Percentiles rank a stretch among this genome's conserved stretches.
phyloP scores from a whole-genome alignment of 2,113 vertebrate species.

The Tyrannus savana region DNA sequence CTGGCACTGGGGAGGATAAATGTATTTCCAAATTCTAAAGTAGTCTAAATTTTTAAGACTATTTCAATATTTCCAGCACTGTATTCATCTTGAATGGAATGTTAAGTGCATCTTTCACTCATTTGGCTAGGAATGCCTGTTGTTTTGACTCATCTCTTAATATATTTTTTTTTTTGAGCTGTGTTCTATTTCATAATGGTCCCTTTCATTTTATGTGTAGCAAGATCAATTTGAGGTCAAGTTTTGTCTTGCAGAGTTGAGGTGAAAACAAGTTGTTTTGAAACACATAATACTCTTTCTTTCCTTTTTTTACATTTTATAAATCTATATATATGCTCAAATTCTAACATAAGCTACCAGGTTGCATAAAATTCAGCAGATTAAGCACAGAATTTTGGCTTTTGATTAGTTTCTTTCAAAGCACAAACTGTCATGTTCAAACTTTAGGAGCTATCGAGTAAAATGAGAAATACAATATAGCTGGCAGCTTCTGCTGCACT shows the following conservation, averaged over 20 bases:
- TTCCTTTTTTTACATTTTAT: neutral
- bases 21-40: neutral
- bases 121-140: neutral
- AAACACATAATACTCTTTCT: neutral
- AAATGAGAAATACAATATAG: neutral
- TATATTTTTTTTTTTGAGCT: neutral
- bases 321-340: neutral
- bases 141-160: neutral
- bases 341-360: neutral
- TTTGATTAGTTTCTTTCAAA: neutral
- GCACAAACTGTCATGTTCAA: neutral
- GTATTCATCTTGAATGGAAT: neutral
- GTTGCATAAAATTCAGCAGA: neutral
- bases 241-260: neutral
- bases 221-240: neutral
- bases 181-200: neutral
- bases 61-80: neutral
- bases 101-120: neutral
- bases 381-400: neutral
- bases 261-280: neutral
- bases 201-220: neutral
- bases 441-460: neutral
- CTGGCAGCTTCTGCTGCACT: neutral
- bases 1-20: neutral
- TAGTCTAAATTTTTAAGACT: neutral